Percentiles rank a stretch among this genome's conserved stretches.
phyloP scores from a whole-genome alignment of 2,113 vertebrate species.

The Scytalopus superciliaris region DNA sequence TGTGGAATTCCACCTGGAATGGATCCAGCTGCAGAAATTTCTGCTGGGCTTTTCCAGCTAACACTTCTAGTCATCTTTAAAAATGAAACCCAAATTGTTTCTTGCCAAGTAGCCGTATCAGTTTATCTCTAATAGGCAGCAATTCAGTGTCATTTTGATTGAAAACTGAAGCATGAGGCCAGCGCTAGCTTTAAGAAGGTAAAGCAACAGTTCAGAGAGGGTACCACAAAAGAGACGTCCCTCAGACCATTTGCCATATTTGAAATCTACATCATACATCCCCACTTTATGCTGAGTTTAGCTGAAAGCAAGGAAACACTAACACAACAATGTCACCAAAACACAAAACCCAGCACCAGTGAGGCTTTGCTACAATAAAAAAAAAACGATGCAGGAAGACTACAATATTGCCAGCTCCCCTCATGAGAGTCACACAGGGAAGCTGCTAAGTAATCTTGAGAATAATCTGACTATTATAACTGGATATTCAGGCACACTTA shows the following conservation, averaged over 20 bases:
- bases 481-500: not conserved
- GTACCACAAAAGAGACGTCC: not conserved
- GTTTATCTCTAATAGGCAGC: not conserved
- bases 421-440: not conserved
- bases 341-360: not conserved
- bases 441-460: not conserved
- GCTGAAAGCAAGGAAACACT: not conserved
- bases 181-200: not conserved
- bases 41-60: not conserved
- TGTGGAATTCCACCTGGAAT: not conserved
- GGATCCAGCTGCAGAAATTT: not conserved
- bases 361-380: not conserved
- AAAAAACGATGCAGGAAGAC: no score
- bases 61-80: not conserved
- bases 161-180: not conserved
- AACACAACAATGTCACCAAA: not conserved
- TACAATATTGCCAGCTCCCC: not conserved
- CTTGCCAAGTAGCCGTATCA: not conserved
- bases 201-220: not conserved
- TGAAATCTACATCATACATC: not conserved
- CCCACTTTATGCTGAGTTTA: not conserved
- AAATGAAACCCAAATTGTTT: not conserved
- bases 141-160: not conserved
- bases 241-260: not conserved
- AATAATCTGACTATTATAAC: not conserved